A percentile compares a stretch with the other conserved stretches of the same genome.
Conservation (phyloP, 2,888 invertebrate species). For the Leptinotarsa rubiginosa region DNA sequence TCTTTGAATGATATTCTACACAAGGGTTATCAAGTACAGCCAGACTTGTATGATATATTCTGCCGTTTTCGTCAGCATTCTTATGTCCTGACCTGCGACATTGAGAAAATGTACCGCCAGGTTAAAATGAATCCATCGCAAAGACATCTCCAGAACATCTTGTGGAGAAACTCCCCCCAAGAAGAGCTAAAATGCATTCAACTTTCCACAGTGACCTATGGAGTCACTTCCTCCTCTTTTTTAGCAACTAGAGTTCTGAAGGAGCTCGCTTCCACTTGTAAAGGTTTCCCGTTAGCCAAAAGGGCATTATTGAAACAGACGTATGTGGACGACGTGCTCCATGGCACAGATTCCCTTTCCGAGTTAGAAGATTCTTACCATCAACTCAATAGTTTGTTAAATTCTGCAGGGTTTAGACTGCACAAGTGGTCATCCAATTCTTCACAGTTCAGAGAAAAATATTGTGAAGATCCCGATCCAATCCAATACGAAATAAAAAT, state of each 20-base stretch:
- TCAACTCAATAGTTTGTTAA: conserved; percentile 22
- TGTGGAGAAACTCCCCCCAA: conserved; percentile 29
- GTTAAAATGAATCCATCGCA: conserved; percentile 27
- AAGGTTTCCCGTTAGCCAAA: conserved; percentile 8
- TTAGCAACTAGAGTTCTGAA: conserved; percentile 25
- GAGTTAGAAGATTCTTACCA: conserved; percentile 14
- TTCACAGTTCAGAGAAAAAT: conserved; percentile 17
- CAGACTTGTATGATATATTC: conserved; percentile 23
- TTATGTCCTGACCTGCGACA: conserved; percentile 36
- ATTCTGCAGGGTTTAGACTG: conserved; percentile 13
- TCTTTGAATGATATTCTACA: conserved; percentile 29
- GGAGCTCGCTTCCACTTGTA: conserved; percentile 12
- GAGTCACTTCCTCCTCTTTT: conserved; percentile 27
- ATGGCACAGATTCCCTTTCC: conserved; percentile 21
- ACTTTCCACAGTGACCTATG: conserved; percentile 37
- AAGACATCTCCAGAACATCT: conserved; percentile 26
- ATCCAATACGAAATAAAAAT: conserved; percentile 17
- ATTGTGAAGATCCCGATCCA: conserved; percentile 11
- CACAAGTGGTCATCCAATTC: conserved; percentile 21
- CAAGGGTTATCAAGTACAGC: conserved; percentile 25
- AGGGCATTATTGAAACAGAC: conserved; percentile 16
- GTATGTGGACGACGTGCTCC: conserved; percentile 27
- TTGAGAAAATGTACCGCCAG: conserved; percentile 35
- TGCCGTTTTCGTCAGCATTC: conserved; percentile 11
- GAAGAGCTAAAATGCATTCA: conserved; percentile 20